Evolutionary conservation across 1,140 invertebrate genomes (phyloP), one percentile per base, ranked within the genome.

Genomic region (Papilio helenus): DNA sequence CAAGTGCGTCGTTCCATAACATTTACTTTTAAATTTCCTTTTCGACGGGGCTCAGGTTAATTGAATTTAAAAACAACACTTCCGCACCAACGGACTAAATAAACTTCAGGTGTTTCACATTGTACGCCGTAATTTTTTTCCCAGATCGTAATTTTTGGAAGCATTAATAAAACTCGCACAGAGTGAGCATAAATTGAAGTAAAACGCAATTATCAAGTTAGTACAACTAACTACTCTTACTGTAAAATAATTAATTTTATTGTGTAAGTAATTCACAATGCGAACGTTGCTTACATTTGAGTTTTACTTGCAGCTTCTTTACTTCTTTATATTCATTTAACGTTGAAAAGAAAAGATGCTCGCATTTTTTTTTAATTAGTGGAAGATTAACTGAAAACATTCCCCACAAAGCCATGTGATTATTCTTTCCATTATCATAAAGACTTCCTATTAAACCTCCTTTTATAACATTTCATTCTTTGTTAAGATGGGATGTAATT

Each of bases 31-130:
- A 79, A 81, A 79, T 68, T 79, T 58, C 23, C 44, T 51, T 29
- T 51, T 42, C 18, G 42, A 81, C 44, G 58, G 14, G 29, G 14
- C 16, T 20, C 34, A 44, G 55, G 73, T 79, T 79, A 79, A 81
- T 79, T 79, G 80, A 81, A 81, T 81, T 68, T 81, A 81, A 79
- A 71, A 76, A 74, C 80, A 81, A 29, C 76, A 72, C 77, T 74
- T 79, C 61, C 49, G 58, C 23, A 51, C 65, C 58, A 44, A 58
- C 74, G 26, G 42, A 29, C 65, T 78, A 78, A 71, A 79, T 79
- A 76, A 79, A 76, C 72, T 76, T 34, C 18, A 71, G 77, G 58
- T 26, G 51, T 71, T 49, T 42, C 42, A 71, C 9, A 46, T 23
- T 42, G 74, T 34, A 23, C 16, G 23, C n/a, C 20, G n/a, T 23